Evolutionary conservation across 1,140 invertebrate species (phyloP), one percentile per base, ranked within the genome.

Genomic region (Galleria mellonella): DNA sequence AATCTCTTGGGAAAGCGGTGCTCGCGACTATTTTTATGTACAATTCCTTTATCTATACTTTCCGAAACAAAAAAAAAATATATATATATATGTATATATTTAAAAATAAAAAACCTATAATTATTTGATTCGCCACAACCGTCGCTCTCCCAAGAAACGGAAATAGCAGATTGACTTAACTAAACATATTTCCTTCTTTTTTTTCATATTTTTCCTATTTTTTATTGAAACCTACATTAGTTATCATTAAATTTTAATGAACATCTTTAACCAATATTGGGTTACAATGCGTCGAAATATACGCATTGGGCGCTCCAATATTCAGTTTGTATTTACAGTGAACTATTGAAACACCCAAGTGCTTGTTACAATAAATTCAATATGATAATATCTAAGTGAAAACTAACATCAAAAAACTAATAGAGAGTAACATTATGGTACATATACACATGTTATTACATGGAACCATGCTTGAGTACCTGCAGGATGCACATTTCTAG

Each of bases 211-310:
- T 73, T 56, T n/a, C n/a, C 27, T 43, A 52, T 53, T 65, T 67
- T 57, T 62, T 75, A 74, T 62, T 72, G 74, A 77, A 70, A 72
- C 57, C 71, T 79, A 70, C 63, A 74, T 70, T 67, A 70, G 63
- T 71, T 65, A 73, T 72, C 72, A 68, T 65, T 71, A 73, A 59
- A 62, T 63, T 72, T 73, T 73, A 64, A 66, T 72, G 65, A 68
- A 73, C 53, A 42, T 49, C 62, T 60, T 63, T 57, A 67, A 50
- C 69, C 62, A 66, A 67, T 67, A 59, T 53, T 51, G 39, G 35
- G 43, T 49, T 38, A 52, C 27, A 38, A 28, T 37, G 36, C 17
- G 43, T 43, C 32, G 40, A 49, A 32, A 28, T 28, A 36, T 23
- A 23, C 17, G 6, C 17, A 6, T n/a, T 6, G 17, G 17, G 17